Base-by-base conservation (phyloP, 2,888 invertebrate genomes). In the Amblyjoppa proteus region DNA sequence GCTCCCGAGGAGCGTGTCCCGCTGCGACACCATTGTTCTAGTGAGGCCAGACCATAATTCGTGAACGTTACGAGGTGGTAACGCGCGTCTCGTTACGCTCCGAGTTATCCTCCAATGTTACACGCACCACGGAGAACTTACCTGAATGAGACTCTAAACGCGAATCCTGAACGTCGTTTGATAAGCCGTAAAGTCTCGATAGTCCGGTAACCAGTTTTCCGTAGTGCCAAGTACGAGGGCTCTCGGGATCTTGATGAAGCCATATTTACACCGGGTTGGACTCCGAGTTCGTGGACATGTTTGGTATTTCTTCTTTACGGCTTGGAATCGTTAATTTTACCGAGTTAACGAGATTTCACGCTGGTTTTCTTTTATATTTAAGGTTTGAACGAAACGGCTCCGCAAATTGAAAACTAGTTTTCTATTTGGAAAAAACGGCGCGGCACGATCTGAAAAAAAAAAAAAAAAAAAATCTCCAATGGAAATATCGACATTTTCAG, bases 21-120 rank as follows among this genome's bases (percentile, higher is more conserved):
- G 88, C 89, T 88, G 88, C 83, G 87, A 88, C 89, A 88, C 88
- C 87, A 90, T 90, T 90, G 89, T 91, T 90, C 90, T 87, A 89
- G 87, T 89, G 87, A 90, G 68, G 53, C 28, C 34, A 20, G 38
- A 73, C 41, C 79, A 81, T 70, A 70, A 76, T 58, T 74, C 68
- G 64, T 58, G 69, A 71, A 77, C 75, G 86, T 91, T 90, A 89
- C 88, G 88, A 90, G 87, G 88, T 89, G 88, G 88, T 89, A 89
- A 90, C 88, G 87, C 85, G 73, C 83, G 84, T 88, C 91, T 90
- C 90, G 90, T 91, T 91, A 90, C 89, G 86, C 87, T 69, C 83
- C 84, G 89, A 90, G 87, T 89, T 90, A 90, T 89, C 82, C 82
- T 53, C 64, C n/a, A 25, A 31, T 69, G 68, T 51, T 11, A 68